A percentile compares a stretch with the other conserved stretches of the same genome.
These are phyloP conservation scores for Pholis gunnellus DNA, from an alignment of 2,113 vertebrate species.

Conservation along the genomic window DNA sequence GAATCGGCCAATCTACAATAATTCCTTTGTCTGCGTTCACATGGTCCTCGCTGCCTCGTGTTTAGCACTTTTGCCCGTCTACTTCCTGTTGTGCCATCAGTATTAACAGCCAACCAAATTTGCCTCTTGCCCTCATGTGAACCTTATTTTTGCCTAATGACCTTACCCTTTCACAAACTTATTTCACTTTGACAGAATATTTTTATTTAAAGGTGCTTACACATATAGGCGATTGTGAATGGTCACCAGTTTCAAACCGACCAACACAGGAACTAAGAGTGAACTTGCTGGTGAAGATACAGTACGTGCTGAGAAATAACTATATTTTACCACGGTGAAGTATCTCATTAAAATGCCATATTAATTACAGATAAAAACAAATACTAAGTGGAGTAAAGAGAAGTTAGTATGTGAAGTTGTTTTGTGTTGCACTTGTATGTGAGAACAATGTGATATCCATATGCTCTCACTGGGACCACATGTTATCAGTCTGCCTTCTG, in stretches of 20 bases:
- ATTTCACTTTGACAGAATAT: slow-evolving; percentile 20
- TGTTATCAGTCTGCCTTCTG: slow-evolving; percentile 43
- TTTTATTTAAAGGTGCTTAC: slow-evolving; percentile 21
- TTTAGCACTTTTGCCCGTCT: slow-evolving; percentile 25
- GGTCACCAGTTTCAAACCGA: not conserved
- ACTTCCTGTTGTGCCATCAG: slow-evolving; percentile 42
- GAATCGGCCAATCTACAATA: slow-evolving; percentile 23
- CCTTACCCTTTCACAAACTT: slow-evolving; percentile 25
- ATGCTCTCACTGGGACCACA: slow-evolving; percentile 55
- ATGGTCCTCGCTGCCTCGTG: slow-evolving; percentile 27
- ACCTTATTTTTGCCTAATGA: slow-evolving; percentile 45
- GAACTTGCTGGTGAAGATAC: not conserved
- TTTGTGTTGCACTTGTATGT: slow-evolving; percentile 45
- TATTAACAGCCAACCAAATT: slow-evolving; percentile 42
- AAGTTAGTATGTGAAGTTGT: slow-evolving; percentile 36
- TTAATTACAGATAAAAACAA: not conserved
- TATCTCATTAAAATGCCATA: slow-evolving; percentile 18
- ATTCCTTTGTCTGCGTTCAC: slow-evolving; percentile 15
- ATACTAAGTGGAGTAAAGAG: slow-evolving; percentile 24
- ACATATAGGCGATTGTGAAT: too few relatives aligned
- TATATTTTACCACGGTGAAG: not conserved
- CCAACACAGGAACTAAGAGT: not conserved
- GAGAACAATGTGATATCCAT: slow-evolving; percentile 12
- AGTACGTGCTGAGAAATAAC: not conserved
- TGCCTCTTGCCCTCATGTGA: slow-evolving; percentile 51